phyloP scores from a whole-genome alignment of 1,140 invertebrate genomes.

The Meloidogyne hapla region DNA sequence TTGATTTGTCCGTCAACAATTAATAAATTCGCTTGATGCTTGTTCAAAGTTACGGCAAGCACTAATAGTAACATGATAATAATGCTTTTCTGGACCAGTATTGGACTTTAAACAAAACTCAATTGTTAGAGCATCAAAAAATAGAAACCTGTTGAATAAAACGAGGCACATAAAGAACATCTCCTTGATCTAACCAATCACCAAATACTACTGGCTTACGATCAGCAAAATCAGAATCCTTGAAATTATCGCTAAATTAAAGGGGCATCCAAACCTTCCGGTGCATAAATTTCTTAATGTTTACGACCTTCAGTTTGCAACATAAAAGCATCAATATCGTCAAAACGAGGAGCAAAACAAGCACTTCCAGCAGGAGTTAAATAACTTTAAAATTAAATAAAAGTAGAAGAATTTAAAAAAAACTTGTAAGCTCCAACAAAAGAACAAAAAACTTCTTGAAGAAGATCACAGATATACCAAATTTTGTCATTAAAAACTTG shows the following conservation, averaged over 20 bases:
- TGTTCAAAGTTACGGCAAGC: conserved; percentile 44
- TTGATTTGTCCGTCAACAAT: neutral
- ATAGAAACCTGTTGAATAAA: conserved; percentile 41
- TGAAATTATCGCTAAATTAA: conserved; percentile 71
- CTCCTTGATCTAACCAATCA: conserved; percentile 73
- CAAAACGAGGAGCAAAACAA: conserved; percentile 65
- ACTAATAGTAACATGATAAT: conserved; percentile 34
- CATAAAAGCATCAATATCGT: conserved; percentile 98
- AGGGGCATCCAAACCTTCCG: conserved; percentile 46
- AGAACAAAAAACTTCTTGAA: conserved; percentile 90
- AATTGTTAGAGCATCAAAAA: conserved; percentile 13
- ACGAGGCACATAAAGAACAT: conserved; percentile 44
- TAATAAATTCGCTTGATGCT: conserved; percentile 28
- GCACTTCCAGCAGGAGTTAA: conserved; percentile 35
- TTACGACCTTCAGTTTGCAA: conserved; percentile 93
- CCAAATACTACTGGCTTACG: conserved; percentile 78
- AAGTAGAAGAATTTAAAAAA: conserved; percentile 75
- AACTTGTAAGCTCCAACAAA: conserved; percentile 89
- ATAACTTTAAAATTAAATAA: conserved; percentile 70
- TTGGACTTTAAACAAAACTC: conserved; percentile 28
- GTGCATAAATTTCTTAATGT: conserved; percentile 81
- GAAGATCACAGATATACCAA: conserved; percentile 71
- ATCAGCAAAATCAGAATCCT: conserved; percentile 74
- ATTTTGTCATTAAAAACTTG: conserved; percentile 75
- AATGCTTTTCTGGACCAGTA: conserved; percentile 26